phyloP scores from a whole-genome alignment of 2,113 vertebrate species.

The Bufo gargarizans region DNA sequence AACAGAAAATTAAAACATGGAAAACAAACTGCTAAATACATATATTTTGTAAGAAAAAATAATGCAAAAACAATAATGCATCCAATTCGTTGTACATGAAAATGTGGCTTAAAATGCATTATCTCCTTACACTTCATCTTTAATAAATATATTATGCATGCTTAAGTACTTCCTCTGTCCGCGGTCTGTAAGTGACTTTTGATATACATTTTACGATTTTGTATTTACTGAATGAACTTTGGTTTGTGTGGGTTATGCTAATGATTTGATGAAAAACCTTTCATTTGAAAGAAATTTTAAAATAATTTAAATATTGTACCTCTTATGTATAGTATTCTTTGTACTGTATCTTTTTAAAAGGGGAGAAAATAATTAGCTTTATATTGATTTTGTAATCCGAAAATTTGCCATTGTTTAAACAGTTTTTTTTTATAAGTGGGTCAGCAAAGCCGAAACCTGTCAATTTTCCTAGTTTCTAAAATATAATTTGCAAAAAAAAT shows the following conservation, averaged over 20 bases:
- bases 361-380: not conserved
- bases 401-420: not conserved
- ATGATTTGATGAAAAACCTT: not conserved
- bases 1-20: not conserved
- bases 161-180: conserved; percentile 5
- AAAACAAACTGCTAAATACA: not conserved
- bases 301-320: conserved; percentile 20
- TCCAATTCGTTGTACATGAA: conserved; percentile 20
- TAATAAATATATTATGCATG: conserved; percentile 50
- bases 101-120: conserved; percentile 35
- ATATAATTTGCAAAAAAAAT: too few species aligned
- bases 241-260: conserved; percentile 18
- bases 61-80: conserved; percentile 12
- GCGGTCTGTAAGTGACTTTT: conserved; percentile 29
- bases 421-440: not conserved
- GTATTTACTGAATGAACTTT: conserved; percentile 21
- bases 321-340: conserved; percentile 36
- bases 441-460: not conserved
- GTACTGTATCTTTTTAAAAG: conserved; percentile 38
- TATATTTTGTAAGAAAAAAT: conserved; percentile 28
- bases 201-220: conserved; percentile 44
- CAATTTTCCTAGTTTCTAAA: too few species aligned
- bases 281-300: not conserved
- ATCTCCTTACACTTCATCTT: conserved; percentile 25
- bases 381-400: conserved; percentile 10